These are phyloP conservation scores for Alethe diademata DNA, from an alignment of 2,113 vertebrate genomes.

Conservation along the genomic window DNA sequence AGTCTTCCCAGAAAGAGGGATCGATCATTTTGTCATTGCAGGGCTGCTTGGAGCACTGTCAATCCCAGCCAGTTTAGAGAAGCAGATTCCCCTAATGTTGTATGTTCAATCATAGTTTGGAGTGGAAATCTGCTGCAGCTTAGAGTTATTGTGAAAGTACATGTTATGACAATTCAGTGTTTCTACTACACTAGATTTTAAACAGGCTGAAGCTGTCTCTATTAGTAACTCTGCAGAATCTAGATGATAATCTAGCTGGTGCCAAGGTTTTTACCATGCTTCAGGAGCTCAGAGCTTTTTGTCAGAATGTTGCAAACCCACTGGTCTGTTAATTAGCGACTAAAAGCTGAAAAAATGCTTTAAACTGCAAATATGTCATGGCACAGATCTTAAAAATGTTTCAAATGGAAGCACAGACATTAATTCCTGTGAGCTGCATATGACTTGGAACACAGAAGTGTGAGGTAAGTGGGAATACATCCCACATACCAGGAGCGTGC, in stretches of 20 bases:
- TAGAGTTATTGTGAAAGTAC: neutral
- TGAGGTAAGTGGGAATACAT: neutral
- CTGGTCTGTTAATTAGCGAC: neutral
- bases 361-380: neutral
- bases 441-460: neutral
- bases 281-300: neutral
- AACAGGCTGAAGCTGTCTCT: neutral
- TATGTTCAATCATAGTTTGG: fast-evolving
- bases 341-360: neutral
- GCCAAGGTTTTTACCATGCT: neutral
- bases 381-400: neutral
- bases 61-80: neutral
- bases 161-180: neutral
- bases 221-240: neutral
- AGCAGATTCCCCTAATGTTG: neutral
- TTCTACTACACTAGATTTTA: neutral
- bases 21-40: neutral
- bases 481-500: neutral
- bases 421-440: neutral
- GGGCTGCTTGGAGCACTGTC: neutral
- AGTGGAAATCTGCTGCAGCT: neutral
- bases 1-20: neutral
- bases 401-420: neutral
- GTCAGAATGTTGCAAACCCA: neutral
- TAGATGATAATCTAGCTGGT: neutral